phyloP scores from a whole-genome alignment of 2,888 invertebrate species.

The Leptodirus hochenwartii region DNA sequence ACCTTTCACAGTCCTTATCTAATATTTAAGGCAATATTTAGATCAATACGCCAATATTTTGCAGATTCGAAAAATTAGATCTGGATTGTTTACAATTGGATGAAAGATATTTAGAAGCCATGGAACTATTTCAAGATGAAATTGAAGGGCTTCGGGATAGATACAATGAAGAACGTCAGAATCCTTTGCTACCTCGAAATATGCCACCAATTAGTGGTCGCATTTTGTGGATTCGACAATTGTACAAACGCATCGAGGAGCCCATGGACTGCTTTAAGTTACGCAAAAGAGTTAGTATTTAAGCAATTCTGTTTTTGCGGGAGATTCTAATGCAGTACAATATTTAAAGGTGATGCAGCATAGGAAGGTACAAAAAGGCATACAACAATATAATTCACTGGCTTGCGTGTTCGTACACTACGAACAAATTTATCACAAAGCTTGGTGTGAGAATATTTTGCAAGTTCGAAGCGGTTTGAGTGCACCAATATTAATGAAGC shows the following conservation, averaged over 20 bases:
- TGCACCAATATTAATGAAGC: constrained; percentile 49
- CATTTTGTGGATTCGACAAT: constrained; percentile 67
- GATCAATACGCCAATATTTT: no score
- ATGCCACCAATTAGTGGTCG: constrained; percentile 67
- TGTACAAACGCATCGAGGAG: constrained; percentile 49
- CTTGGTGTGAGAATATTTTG: constrained; percentile 60
- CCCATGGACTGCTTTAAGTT: constrained; percentile 49
- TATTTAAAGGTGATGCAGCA: constrained; percentile 31
- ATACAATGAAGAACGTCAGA: constrained; percentile 60
- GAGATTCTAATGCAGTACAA: not conserved
- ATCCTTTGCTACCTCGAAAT: constrained; percentile 53
- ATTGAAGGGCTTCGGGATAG: constrained; percentile 51
- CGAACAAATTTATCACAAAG: constrained; percentile 64
- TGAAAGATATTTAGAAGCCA: constrained; percentile 53
- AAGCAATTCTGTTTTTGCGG: not conserved
- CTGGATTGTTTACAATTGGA: constrained; percentile 55
- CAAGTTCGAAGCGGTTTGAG: constrained; percentile 48
- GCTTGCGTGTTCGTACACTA: constrained; percentile 64
- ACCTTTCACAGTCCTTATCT: no score
- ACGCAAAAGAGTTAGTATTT: constrained; percentile 18
- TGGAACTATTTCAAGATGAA: constrained; percentile 46
- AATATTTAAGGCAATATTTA: no score
- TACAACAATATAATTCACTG: constrained; percentile 62
- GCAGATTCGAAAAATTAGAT: constrained; percentile 54
- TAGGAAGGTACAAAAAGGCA: constrained; percentile 51